Base-by-base conservation (phyloP, 2,113 vertebrate genomes). In the Plecturocebus donacophilus region DNA sequence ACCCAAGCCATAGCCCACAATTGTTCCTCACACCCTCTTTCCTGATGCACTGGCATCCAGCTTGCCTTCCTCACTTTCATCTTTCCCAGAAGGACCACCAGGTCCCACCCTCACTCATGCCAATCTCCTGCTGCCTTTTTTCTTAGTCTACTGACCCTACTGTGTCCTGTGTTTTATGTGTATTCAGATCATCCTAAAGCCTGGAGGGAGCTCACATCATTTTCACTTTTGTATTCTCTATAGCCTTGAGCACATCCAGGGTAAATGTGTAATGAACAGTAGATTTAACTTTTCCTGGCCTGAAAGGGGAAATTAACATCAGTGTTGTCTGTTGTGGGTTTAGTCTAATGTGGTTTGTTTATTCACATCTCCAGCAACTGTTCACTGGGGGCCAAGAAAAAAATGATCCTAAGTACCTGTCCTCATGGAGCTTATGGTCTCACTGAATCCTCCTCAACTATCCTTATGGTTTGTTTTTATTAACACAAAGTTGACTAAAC, bases 81-180 rank as follows among this genome's bases (percentile, higher is more conserved):
- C 47, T 76, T 76, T 76, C 40, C 5, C 47, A 32, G 0, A 85
- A 14, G 75, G 40, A 82, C 13, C 40, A 23, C 49, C 13, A 25
- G 68, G 1, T 45, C 5, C 11, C 1, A 11, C 13, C 6, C 2
- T 1, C 0, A 8, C 21, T 61, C 35, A 20, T 21, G 35, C 21
- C 76, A 92, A 25, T 32, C 6, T 30, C 35, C 38, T 11, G 1
- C 12, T 32, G 68, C n/a, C 52, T 87, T 92, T 81, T 54, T 21
- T 64, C 16, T 76, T 30, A 8, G 1, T 81, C 58, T 6, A 4
- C 3, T 40, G 79, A 40, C 4, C 6, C 81, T 17, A 35, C 32
- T 40, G 12, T 61, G 2, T 19, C 79, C 84, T 81, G 38, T 4
- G 12, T 47, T 56, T 82, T 38, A 16, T 23, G 32, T 32, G 30